These are phyloP conservation scores for Nemapogon koenigi DNA, from an alignment of 2,888 invertebrate genomes.

Conservation along the genomic window DNA sequence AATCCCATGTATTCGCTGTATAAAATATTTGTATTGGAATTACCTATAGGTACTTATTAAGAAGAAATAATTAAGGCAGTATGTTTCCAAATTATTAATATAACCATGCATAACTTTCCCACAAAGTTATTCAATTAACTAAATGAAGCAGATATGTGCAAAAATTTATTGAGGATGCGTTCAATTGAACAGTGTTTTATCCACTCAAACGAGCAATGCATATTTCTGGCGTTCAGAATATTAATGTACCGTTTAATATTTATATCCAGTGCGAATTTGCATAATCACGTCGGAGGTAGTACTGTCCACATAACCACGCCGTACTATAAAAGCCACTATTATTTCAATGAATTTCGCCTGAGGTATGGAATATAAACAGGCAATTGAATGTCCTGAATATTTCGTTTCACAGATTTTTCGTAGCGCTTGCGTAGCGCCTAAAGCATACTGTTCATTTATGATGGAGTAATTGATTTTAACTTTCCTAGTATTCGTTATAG, in stretches of 20 bases:
- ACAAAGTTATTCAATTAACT: background rate
- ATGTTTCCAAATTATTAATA: background rate
- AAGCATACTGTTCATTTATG: no score
- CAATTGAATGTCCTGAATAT: conserved; percentile 1
- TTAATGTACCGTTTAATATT: conserved; percentile 63
- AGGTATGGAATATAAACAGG: conserved; percentile 19
- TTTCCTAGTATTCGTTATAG: no score
- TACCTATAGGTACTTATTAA: background rate
- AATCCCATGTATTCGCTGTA: no score
- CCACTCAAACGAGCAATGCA: conserved; percentile 52
- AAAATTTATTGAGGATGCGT: conserved; percentile 18
- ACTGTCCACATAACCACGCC: background rate
- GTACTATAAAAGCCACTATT: conserved; percentile 28
- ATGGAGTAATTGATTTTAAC: no score
- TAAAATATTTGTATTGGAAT: no score
- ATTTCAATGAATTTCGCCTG: conserved; percentile 49
- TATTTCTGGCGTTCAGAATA: conserved; percentile 57
- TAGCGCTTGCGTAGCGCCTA: background rate
- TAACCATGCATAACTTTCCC: background rate
- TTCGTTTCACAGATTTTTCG: conserved; percentile 8
- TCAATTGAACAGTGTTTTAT: conserved; percentile 25
- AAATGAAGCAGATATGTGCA: no score
- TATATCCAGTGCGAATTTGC: conserved; percentile 60
- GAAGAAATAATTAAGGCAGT: background rate
- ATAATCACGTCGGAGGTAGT: conserved; percentile 42